Conservation (phyloP, 2,113 vertebrate genomes). For the Cochlearius cochlearius region DNA sequence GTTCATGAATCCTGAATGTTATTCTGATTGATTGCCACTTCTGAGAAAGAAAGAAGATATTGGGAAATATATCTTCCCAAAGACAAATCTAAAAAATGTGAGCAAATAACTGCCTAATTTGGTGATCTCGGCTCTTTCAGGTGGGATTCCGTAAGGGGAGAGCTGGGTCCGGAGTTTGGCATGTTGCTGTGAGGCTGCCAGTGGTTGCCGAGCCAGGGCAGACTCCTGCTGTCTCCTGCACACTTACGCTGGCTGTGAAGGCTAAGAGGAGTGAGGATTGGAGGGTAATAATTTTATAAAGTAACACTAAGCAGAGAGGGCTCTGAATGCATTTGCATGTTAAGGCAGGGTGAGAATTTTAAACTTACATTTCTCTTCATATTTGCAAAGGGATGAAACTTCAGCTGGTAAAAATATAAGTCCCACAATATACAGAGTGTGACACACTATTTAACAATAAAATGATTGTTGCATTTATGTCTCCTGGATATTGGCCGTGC, state of each 20-base stretch:
- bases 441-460: neutral
- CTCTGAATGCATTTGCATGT: neutral
- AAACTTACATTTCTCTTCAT: neutral
- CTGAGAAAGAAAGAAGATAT: neutral
- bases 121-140: neutral
- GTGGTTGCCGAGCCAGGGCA: neutral
- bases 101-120: neutral
- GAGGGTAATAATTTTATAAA: neutral
- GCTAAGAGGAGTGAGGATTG: neutral
- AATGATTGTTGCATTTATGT: neutral
- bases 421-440: neutral
- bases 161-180: neutral
- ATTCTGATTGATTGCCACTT: neutral
- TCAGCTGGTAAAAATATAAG: neutral
- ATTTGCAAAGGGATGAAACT: neutral
- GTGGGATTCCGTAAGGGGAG: neutral
- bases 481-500: neutral
- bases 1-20: neutral
- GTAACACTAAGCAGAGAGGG: neutral
- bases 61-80: neutral
- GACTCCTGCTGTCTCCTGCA: neutral
- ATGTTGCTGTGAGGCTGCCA: neutral
- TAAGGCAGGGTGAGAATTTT: neutral
- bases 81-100: neutral
- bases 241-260: neutral